Conservation (phyloP, 2,113 vertebrate genomes). For the Ariopsis seemanni region DNA sequence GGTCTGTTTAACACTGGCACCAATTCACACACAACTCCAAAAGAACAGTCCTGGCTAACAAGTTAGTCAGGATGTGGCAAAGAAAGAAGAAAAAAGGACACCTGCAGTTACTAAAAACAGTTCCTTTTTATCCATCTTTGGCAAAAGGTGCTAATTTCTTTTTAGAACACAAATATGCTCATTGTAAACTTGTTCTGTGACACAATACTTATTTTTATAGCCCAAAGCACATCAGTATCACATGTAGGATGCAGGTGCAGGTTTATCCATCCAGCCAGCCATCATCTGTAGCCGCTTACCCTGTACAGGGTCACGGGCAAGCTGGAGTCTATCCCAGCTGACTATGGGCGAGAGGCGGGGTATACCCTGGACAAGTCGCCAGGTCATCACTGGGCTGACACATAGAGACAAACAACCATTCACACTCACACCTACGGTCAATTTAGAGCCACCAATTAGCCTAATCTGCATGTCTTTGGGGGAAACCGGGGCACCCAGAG, state of each 20-base stretch:
- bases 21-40: neutral
- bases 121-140: neutral
- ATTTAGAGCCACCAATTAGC: no score
- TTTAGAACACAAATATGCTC: neutral
- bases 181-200: neutral
- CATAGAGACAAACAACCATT: no score
- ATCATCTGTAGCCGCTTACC: no score
- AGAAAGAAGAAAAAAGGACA: neutral
- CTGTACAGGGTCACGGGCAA: no score
- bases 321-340: no score
- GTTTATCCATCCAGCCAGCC: neutral
- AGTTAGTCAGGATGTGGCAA: neutral
- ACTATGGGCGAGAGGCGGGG: no score
- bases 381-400: no score
- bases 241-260: neutral
- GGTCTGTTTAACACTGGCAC: neutral
- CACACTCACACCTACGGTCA: no score
- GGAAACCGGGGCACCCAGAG: no score
- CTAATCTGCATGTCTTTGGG: no score
- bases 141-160: neutral
- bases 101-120: neutral
- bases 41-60: neutral
- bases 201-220: neutral
- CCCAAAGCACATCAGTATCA: neutral
- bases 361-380: no score